Percentiles rank a stretch among this genome's conserved stretches.
These are phyloP conservation scores for Ailurus styani DNA, from an alignment of 2,113 vertebrate genomes.

Conservation along the genomic window DNA sequence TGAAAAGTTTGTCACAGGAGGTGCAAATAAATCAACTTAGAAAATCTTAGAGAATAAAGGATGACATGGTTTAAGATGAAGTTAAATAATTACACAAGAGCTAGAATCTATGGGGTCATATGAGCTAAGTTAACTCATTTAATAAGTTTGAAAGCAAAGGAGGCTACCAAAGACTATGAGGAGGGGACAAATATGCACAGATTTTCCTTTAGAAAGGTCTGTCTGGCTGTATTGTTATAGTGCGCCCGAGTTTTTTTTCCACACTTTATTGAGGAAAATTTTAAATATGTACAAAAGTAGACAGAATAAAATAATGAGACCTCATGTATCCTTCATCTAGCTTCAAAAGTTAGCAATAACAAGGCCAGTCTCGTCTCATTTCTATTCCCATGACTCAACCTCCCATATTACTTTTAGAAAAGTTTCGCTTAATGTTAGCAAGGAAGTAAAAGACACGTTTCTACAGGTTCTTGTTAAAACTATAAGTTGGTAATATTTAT, in stretches of 20 bases:
- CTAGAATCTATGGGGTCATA: neutral
- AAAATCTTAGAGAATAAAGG: neutral
- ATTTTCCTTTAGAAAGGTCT: neutral
- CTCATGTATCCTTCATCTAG: neutral
- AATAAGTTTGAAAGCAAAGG: neutral
- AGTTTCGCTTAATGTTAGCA: neutral
- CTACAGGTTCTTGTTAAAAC: neutral
- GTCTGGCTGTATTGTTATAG: neutral
- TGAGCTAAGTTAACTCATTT: neutral
- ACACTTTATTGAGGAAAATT: neutral
- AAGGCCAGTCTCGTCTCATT: neutral
- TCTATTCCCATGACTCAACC: neutral
- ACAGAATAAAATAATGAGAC: neutral
- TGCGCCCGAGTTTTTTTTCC: neutral
- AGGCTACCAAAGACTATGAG: neutral
- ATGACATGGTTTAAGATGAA: neutral
- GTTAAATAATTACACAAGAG: neutral
- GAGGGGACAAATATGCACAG: neutral
- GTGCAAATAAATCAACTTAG: neutral
- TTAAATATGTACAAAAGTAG: neutral
- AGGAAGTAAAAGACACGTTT: neutral
- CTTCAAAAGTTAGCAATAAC: neutral
- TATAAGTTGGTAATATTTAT: neutral
- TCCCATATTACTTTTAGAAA: neutral
- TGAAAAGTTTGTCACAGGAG: neutral